Percentiles rank a stretch among this genome's conserved stretches.
Evolutionary conservation across 2,888 invertebrate species (phyloP).

Genomic region (Mechanitis mazaeus): DNA sequence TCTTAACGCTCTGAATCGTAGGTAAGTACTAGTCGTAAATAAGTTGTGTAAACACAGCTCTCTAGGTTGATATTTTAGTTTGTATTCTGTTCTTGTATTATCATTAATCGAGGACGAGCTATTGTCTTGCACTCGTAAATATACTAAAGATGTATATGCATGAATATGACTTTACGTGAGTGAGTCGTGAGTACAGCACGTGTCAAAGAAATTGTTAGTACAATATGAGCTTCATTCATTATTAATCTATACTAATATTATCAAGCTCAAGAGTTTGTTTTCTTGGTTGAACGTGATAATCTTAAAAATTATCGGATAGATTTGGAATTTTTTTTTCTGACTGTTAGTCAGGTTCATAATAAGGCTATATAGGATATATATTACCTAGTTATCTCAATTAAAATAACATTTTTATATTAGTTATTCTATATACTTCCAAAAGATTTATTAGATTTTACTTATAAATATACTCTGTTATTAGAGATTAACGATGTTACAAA

Average conservation of each 20-base stretch:
- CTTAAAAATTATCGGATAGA: neutral
- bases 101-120: conserved; percentile 55
- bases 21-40: neutral
- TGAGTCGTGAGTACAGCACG: neutral
- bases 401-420: too few relatives aligned
- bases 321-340: too few relatives aligned
- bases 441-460: too few relatives aligned
- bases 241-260: too few relatives aligned
- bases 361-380: too few relatives aligned
- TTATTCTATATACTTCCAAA: too few relatives aligned
- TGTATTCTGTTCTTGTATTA: conserved; percentile 48
- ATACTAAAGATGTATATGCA: conserved; percentile 20
- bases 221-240: neutral
- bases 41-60: neutral
- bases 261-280: too few relatives aligned
- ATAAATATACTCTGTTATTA: too few relatives aligned
- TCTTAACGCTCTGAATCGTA: conserved; percentile 19
- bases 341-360: too few relatives aligned
- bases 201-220: conserved; percentile 8
- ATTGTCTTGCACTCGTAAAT: conserved; percentile 31
- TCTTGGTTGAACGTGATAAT: too few relatives aligned
- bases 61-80: conserved; percentile 33
- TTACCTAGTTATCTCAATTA: too few relatives aligned
- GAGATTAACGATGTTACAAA: too few relatives aligned
- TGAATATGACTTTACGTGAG: neutral